phyloP scores from a whole-genome alignment of 2,888 invertebrate genomes.

The Keiferia lycopersicella region DNA sequence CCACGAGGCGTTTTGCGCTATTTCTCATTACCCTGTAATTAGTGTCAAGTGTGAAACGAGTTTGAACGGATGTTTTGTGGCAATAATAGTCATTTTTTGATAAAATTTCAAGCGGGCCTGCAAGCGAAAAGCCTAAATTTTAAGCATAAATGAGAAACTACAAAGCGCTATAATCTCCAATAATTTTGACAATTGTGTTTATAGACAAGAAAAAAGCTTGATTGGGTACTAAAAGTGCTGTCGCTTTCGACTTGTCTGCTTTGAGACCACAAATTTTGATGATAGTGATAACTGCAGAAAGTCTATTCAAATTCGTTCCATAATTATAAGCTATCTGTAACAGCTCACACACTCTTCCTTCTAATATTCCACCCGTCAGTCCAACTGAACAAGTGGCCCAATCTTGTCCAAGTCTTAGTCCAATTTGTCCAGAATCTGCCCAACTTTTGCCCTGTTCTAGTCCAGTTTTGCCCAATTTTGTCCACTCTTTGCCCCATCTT shows the following conservation, averaged over 20 bases:
- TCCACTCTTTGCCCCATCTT: constrained; percentile 36
- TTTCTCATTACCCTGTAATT: not conserved
- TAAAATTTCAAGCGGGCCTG: no score
- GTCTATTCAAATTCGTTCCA: constrained; percentile 24
- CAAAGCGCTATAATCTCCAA: no score
- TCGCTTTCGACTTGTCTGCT: not conserved
- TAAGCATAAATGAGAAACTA: not conserved
- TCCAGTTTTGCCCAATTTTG: constrained; percentile 45
- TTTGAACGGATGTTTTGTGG: constrained; percentile 1
- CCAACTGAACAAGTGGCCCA: constrained; percentile 43
- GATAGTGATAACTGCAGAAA: not conserved
- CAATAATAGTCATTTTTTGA: not conserved
- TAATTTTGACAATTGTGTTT: no score
- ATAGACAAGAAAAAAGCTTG: no score
- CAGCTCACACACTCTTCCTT: constrained; percentile 34
- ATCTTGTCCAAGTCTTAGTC: constrained; percentile 37
- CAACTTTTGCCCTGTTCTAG: constrained; percentile 42
- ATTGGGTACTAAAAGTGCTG: no score
- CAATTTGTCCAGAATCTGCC: constrained; percentile 44
- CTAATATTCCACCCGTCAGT: constrained; percentile 51
- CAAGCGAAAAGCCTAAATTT: no score
- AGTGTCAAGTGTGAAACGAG: not conserved
- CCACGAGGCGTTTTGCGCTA: no score
- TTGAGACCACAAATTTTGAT: not conserved
- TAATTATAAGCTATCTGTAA: constrained; percentile 30